These are phyloP conservation scores for Epinotia bilunana DNA, from an alignment of 2,888 invertebrate species.

Conservation along the genomic window DNA sequence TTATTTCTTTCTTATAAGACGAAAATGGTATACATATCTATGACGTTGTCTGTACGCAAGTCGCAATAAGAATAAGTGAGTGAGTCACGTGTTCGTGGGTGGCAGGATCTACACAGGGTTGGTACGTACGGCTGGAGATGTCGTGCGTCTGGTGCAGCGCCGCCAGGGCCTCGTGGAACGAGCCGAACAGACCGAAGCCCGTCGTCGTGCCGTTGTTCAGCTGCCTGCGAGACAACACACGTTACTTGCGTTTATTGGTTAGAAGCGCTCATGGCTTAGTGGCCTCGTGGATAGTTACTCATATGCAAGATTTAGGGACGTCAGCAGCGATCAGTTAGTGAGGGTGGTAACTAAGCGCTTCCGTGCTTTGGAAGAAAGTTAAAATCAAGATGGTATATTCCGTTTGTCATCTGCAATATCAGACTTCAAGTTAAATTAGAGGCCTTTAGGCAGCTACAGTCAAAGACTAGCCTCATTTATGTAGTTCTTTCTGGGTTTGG, in stretches of 20 bases:
- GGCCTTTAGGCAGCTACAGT: too few relatives aligned
- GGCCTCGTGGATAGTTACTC: neutral
- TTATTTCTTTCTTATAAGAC: too few relatives aligned
- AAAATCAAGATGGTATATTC: neutral
- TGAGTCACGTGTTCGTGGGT: neutral
- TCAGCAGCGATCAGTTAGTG: neutral
- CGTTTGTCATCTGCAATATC: neutral
- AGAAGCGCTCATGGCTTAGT: neutral
- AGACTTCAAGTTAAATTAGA: neutral
- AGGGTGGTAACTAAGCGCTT: neutral
- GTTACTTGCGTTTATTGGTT: neutral
- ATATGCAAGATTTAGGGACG: too few relatives aligned
- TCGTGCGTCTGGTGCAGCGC: constrained; percentile 19
- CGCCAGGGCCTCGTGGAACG: constrained; percentile 29
- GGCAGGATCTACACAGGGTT: too few relatives aligned
- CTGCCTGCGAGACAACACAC: neutral
- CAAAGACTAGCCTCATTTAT: too few relatives aligned
- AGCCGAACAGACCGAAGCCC: constrained; percentile 18
- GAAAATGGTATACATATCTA: neutral
- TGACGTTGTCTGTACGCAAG: neutral
- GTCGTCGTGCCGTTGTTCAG: constrained; percentile 30
- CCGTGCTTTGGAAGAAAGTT: neutral
- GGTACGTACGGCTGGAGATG: constrained; percentile 29
- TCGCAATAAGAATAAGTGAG: neutral
- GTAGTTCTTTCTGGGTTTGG: too few relatives aligned